These are phyloP conservation scores for Gallinago undulata DNA, from an alignment of 2,113 vertebrate genomes.

Conservation along the genomic window DNA sequence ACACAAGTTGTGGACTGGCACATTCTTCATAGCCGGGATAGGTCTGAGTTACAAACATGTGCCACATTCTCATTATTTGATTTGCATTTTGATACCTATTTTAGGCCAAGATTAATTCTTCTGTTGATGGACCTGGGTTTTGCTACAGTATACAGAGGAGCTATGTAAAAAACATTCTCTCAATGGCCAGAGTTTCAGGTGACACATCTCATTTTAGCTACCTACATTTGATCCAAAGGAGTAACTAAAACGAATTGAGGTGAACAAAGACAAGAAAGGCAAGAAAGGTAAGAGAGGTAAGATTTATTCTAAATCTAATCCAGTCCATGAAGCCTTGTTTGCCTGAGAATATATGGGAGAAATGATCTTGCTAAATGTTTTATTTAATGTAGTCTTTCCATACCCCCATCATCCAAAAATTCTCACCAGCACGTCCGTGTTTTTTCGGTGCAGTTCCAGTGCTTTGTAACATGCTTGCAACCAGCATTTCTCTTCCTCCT, in stretches of 20 bases:
- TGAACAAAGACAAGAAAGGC: background rate
- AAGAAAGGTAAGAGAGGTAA: background rate
- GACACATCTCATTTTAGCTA: background rate
- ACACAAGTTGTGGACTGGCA: background rate
- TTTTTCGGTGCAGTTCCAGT: slow-evolving; percentile 83
- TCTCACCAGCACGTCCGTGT: slow-evolving; percentile 84
- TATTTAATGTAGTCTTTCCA: background rate
- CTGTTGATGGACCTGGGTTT: background rate
- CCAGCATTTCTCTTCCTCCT: slow-evolving; percentile 81
- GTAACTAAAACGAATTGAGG: background rate
- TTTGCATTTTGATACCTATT: background rate
- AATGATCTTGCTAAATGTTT: background rate
- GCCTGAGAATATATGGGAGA: background rate
- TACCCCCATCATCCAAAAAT: background rate
- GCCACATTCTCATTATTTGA: background rate
- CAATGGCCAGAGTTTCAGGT: background rate
- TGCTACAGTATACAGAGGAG: background rate
- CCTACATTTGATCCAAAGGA: background rate
- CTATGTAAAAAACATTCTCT: background rate
- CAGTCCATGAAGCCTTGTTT: background rate
- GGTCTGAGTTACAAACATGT: background rate
- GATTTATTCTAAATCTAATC: background rate
- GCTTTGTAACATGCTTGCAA: slow-evolving; percentile 86
- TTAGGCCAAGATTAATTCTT: background rate
- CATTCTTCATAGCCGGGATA: background rate